phyloP scores from a whole-genome alignment of 2,797 vertebrate genomes.

The Hirundo rustica region DNA sequence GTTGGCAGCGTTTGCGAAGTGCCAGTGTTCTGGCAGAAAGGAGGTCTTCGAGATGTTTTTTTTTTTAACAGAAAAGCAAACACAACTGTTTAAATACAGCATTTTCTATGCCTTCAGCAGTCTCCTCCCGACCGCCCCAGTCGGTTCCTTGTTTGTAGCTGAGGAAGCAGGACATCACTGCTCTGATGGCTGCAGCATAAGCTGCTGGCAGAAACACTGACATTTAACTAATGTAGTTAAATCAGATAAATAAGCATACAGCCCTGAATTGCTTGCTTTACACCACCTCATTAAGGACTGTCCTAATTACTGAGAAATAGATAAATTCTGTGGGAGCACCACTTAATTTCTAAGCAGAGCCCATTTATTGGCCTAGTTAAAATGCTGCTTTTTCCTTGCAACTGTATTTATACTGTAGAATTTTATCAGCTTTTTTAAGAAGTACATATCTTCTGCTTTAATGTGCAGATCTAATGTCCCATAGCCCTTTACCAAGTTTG shows the following conservation, averaged over 20 bases:
- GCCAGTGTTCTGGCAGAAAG: slow-evolving; percentile 33
- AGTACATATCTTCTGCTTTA: neutral
- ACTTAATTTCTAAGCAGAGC: neutral
- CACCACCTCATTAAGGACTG: neutral
- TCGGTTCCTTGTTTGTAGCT: neutral
- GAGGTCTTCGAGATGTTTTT: neutral
- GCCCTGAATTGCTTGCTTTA: neutral
- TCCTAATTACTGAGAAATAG: neutral
- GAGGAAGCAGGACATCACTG: neutral
- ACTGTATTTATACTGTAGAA: neutral
- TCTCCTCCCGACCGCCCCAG: neutral
- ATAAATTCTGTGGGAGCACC: neutral
- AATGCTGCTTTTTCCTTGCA: neutral
- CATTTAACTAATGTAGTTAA: neutral
- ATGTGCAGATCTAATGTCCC: no score
- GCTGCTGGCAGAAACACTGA: neutral
- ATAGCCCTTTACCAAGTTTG: neutral
- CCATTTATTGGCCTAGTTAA: neutral
- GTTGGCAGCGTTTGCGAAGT: slow-evolving; percentile 32
- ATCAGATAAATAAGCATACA: neutral
- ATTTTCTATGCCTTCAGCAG: slow-evolving; percentile 14
- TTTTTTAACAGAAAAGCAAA: slow-evolving; percentile 15
- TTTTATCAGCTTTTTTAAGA: neutral
- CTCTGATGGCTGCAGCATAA: neutral
- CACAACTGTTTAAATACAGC: slow-evolving; percentile 50